Percentiles rank a stretch among this genome's conserved stretches.
These are phyloP conservation scores for Seriola rivoliana DNA, from an alignment of 2,113 vertebrate species.

Conservation along the genomic window DNA sequence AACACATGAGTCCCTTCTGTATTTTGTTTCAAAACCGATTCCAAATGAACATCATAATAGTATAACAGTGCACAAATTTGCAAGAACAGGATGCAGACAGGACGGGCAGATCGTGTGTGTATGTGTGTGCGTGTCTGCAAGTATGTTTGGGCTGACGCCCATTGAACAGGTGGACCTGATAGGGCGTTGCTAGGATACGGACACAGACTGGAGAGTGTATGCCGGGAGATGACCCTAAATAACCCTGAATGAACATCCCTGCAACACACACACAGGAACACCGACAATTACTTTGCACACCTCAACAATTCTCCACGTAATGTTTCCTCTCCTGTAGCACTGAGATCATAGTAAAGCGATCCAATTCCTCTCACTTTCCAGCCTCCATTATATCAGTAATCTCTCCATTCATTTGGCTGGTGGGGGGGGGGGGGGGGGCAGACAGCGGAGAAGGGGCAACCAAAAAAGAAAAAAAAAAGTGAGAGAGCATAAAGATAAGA, in stretches of 20 bases:
- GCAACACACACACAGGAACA: constrained; percentile 20
- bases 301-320: constrained; percentile 30
- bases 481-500: constrained; percentile 25
- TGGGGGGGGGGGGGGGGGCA: background rate
- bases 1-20: background rate
- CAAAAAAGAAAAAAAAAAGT: constrained; percentile 16
- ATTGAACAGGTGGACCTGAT: constrained; percentile 66
- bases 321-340: constrained; percentile 44
- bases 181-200: constrained; percentile 72
- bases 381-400: constrained; percentile 53
- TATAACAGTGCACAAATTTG: background rate
- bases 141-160: constrained; percentile 52
- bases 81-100: constrained; percentile 22
- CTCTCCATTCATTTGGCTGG: constrained; percentile 57
- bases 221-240: constrained; percentile 57
- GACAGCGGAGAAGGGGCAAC: constrained; percentile 24
- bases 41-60: background rate
- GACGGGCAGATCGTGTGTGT: constrained; percentile 30
- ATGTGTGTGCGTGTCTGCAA: constrained; percentile 8
- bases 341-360: constrained; percentile 33
- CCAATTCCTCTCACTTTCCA: constrained; percentile 45
- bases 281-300: constrained; percentile 46
- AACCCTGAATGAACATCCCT: constrained; percentile 30
- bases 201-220: constrained; percentile 38
- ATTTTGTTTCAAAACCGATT: background rate